phyloP scores from a whole-genome alignment of 2,113 vertebrate genomes.

The Xiphophorus hellerii region DNA sequence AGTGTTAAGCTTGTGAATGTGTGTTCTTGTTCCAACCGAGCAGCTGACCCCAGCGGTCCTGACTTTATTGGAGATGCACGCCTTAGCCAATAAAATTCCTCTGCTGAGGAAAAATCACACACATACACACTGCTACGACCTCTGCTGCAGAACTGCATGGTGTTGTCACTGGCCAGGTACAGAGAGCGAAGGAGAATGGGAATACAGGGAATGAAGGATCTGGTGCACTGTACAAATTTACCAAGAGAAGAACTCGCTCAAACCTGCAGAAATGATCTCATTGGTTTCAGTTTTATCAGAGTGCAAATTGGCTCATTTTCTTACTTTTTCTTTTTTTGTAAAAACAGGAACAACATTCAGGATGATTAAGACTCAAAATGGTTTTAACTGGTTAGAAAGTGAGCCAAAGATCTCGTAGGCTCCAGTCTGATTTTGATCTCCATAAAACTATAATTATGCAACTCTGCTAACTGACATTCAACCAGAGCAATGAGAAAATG shows the following conservation, averaged over 20 bases:
- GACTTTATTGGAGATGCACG: not conserved
- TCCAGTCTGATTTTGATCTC: constrained; percentile 29
- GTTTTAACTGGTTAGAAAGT: not conserved
- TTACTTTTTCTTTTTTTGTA: constrained; percentile 3
- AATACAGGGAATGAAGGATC: constrained; percentile 16
- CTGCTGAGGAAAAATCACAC: constrained; percentile 2
- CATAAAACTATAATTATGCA: constrained; percentile 41
- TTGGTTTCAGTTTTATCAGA: constrained; percentile 19
- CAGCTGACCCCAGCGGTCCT: not conserved
- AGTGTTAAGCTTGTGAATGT: not conserved
- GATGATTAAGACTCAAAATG: not conserved
- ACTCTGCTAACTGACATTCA: constrained; percentile 44
- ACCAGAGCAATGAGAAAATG: constrained; percentile 50
- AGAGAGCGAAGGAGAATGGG: constrained; percentile 12
- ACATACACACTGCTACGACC: constrained; percentile 15
- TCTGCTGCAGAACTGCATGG: constrained; percentile 36
- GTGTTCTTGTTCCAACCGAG: not conserved
- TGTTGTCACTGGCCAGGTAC: constrained; percentile 35
- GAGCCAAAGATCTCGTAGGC: constrained; percentile 9
- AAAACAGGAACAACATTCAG: constrained; percentile 37
- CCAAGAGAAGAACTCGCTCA: constrained; percentile 52
- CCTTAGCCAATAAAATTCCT: constrained; percentile 27
- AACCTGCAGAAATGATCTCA: constrained; percentile 41
- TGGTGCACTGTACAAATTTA: constrained; percentile 22
- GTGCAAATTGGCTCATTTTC: not conserved